Evolutionary conservation across 1,140 invertebrate genomes (phyloP), one percentile per base, ranked within the genome.

Genomic region (Camponotus vicinus): DNA sequence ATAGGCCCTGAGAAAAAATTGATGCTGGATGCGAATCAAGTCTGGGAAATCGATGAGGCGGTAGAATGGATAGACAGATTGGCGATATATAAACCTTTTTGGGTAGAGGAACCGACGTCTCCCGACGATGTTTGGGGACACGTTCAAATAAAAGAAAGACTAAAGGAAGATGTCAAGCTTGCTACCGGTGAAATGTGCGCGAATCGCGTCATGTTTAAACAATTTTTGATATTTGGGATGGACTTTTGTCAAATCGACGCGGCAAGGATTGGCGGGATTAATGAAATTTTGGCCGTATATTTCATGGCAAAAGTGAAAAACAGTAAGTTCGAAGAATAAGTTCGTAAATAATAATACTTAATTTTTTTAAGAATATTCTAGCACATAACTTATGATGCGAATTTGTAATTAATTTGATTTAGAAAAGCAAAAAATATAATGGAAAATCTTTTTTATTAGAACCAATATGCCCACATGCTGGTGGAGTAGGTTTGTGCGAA

Each of bases 101-200:
- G 98, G 98, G 99, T 99, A 88, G 98, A 99, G 95, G 98, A 99
- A 92, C 98, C 98, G 7, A 99, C 98, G 0, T 98, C 97, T 9
- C 98, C 98, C 3, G 98, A 99, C 94, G 98, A 99, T 93, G 95
- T 98, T 9, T 94, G 98, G 4, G 98, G 98, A 7, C 98, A 99
- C 95, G 96, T 96, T 4, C 95, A 95, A 40, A 98, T 99, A 82
- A 95, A 96, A 0, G 93, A 96, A 82, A 96, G 95, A 89, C 96
- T 96, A 66, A 96, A 96, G 90, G 97, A 97, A 0, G 97, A 97
- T 32, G 98, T 99, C 66, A 97, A 97, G 2, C 98, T 99, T 18
- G 98, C 98, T 0, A 98, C 97, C 4, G 98, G 98, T 13, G 98
- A 99, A 95, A 98, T 98, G 97, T 98, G 98, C 92, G 97, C 97